Conservation (phyloP, 2,888 invertebrate genomes). For the Notodonta ziczac region DNA sequence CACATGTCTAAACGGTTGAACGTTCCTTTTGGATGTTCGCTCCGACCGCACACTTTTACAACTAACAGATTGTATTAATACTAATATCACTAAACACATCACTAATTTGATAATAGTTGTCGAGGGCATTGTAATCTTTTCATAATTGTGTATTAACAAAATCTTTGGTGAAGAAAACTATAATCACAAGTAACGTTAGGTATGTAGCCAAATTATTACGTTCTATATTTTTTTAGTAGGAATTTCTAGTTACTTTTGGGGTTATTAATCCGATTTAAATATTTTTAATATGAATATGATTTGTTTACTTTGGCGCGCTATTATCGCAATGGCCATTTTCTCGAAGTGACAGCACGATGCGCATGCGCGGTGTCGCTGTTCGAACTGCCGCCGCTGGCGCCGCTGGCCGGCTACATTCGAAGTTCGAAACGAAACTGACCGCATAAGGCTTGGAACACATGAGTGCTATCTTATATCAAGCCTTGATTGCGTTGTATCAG, state of each 20-base stretch:
- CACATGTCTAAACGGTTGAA: slow-evolving; percentile 28
- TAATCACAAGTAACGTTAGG: no score
- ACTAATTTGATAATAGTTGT: slow-evolving; percentile 45
- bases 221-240: no score
- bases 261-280: not conserved
- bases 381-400: slow-evolving; percentile 37
- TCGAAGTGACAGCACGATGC: slow-evolving; percentile 40
- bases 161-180: slow-evolving; percentile 47
- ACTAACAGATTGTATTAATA: slow-evolving; percentile 47
- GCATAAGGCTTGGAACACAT: no score
- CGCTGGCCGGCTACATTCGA: no score
- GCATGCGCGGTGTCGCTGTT: slow-evolving; percentile 59
- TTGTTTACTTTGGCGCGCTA: slow-evolving; percentile 59
- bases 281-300: slow-evolving; percentile 22
- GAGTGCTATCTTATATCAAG: no score
- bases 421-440: no score
- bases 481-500: no score
- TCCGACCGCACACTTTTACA: slow-evolving; percentile 37
- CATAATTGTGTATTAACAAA: slow-evolving; percentile 60
- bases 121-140: slow-evolving; percentile 69
- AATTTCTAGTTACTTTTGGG: not conserved
- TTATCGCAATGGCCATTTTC: slow-evolving; percentile 56
- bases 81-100: slow-evolving; percentile 48
- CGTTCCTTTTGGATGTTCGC: slow-evolving; percentile 50
- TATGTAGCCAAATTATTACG: no score